phyloP scores from a whole-genome alignment of 2,113 vertebrate species.

The Podarcis raffonei region DNA sequence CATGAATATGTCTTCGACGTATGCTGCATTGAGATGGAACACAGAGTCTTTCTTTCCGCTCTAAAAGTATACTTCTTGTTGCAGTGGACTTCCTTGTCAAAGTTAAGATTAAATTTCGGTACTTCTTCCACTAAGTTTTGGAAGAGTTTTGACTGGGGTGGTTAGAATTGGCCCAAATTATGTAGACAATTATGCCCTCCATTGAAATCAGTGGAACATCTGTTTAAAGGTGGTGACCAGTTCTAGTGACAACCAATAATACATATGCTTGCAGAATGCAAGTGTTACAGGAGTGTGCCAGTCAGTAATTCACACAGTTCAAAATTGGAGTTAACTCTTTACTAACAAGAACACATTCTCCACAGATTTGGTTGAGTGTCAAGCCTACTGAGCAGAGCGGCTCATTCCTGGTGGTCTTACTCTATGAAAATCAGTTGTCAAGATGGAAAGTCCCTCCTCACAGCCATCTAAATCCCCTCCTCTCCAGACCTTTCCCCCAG shows the following conservation, averaged over 20 bases:
- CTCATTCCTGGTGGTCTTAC: too few relatives aligned
- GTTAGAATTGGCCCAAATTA: neutral
- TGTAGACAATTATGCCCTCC: neutral
- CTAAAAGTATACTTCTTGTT: neutral
- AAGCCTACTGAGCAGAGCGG: too few relatives aligned
- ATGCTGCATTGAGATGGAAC: neutral
- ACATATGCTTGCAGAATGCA: neutral
- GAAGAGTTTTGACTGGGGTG: neutral
- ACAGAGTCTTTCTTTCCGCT: neutral
- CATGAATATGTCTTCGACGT: neutral
- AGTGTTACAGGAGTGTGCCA: too few relatives aligned
- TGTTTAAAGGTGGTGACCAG: neutral
- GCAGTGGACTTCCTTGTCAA: neutral
- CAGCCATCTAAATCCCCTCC: too few relatives aligned
- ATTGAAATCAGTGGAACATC: neutral
- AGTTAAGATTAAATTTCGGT: neutral
- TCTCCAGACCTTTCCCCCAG: too few relatives aligned
- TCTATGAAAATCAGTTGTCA: too few relatives aligned
- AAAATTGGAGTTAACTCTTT: too few relatives aligned
- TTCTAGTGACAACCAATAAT: neutral
- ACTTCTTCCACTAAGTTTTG: neutral
- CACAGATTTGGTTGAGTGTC: too few relatives aligned
- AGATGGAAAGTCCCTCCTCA: too few relatives aligned
- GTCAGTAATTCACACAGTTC: too few relatives aligned
- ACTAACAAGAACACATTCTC: too few relatives aligned